These are phyloP conservation scores for Apodemia hepburni DNA, from an alignment of 2,888 invertebrate genomes.

Conservation along the genomic window DNA sequence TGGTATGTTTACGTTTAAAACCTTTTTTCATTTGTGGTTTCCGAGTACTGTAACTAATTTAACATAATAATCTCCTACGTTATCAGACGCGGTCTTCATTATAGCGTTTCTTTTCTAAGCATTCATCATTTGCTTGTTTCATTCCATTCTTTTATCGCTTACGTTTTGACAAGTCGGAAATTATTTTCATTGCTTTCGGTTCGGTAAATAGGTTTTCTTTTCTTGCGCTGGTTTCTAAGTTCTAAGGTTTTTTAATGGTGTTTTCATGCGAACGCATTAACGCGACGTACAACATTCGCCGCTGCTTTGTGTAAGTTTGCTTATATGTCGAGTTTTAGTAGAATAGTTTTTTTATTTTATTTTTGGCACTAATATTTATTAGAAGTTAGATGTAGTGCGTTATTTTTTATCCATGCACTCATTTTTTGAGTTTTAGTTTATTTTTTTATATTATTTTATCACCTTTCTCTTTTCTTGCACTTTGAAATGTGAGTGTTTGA, in stretches of 20 bases:
- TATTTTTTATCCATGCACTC: slow-evolving; percentile 68
- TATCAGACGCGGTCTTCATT: slow-evolving; percentile 8
- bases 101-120: slow-evolving; percentile 20
- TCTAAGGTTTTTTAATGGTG: slow-evolving; percentile 69
- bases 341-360: slow-evolving; percentile 45
- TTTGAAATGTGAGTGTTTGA: slow-evolving; percentile 39
- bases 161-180: slow-evolving; percentile 37
- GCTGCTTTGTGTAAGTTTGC: slow-evolving; percentile 75
- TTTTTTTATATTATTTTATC: slow-evolving; percentile 33
- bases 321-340: slow-evolving; percentile 44
- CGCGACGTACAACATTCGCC: slow-evolving; percentile 60
- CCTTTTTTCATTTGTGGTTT: neutral
- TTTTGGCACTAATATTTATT: slow-evolving; percentile 58
- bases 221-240: slow-evolving; percentile 58
- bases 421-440: slow-evolving; percentile 41
- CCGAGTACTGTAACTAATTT: neutral
- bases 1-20: neutral
- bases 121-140: slow-evolving; percentile 39
- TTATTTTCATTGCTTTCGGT: slow-evolving; percentile 53
- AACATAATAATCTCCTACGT: slow-evolving; percentile 1
- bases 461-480: slow-evolving; percentile 37
- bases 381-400: slow-evolving; percentile 61
- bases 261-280: slow-evolving; percentile 71
- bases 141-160: slow-evolving; percentile 41
- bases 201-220: slow-evolving; percentile 53